phyloP scores from a whole-genome alignment of 2,888 invertebrate species.

The Parnassius orleans region DNA sequence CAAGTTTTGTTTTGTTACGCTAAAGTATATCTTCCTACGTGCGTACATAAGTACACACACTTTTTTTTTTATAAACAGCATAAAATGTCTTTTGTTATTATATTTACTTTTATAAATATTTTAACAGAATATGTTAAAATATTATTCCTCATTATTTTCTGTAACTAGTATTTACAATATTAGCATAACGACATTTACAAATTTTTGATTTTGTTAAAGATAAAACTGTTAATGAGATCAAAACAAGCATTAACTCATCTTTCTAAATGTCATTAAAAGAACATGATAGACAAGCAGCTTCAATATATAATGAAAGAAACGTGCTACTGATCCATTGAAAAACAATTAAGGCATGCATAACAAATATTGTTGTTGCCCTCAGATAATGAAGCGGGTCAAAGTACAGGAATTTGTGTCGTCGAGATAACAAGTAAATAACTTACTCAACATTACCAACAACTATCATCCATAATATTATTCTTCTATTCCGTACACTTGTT shows the following conservation, averaged over 20 bases:
- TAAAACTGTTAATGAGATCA: background rate
- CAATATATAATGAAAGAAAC: conserved; percentile 38
- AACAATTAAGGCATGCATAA: conserved; percentile 47
- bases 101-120: no score
- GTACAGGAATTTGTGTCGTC: conserved; percentile 52
- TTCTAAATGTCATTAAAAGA: background rate
- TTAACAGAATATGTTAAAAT: no score
- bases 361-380: conserved; percentile 41
- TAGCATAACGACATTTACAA: no score
- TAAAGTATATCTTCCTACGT: no score
- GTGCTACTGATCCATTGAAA: conserved; percentile 43
- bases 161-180: no score
- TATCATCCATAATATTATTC: background rate
- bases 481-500: no score
- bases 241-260: conserved; percentile 1
- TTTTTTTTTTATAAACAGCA: no score
- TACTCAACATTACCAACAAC: conserved; percentile 29
- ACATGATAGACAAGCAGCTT: conserved; percentile 28
- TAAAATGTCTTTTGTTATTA: no score
- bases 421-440: conserved; percentile 39
- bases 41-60: no score
- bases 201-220: no score
- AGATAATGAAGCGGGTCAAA: conserved; percentile 49
- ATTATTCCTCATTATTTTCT: no score
- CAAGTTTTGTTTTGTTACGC: no score